Base-by-base conservation (phyloP, 2,888 invertebrate genomes). In the Hemaris fuciformis region DNA sequence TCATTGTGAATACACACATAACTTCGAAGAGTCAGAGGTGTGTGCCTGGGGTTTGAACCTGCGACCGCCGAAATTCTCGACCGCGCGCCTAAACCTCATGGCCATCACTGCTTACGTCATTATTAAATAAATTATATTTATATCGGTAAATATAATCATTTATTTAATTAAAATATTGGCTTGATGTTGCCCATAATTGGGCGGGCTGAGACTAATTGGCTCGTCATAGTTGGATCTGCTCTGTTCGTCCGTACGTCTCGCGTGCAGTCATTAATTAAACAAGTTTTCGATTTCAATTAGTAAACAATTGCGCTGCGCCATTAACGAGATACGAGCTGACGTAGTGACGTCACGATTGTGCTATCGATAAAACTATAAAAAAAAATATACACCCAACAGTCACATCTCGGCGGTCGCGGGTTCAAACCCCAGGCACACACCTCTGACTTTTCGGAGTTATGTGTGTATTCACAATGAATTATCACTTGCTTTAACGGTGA, bases 221-320 rank as follows among this genome's bases (percentile, higher is more conserved):
- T 53, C 53, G 8, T 53, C 53, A 53, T 53, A 27, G 18, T 53
- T 0, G 22, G 23, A 38, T 38, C 62, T 62, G 65, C n/a, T 74
- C 67, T 68, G 66, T 67, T 65, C 68, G 71, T 67, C 59, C 65
- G 64, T 68, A 62, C 61, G 23, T 15, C 31, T 45, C 43, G 42
- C 4, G 43, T 31, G 46, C n/a, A n/a, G 5, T 79, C 81, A 83
- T 84, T 88, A 84, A 87, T 85, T 87, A 81, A 80, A 53, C 53
- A 53, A 85, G 83, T 86, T 86, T 88, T 87, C 79, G 76, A 80
- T 85, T 84, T 85, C 85, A 85, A 85, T 87, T 82, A 78, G 77
- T 75, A 77, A 81, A 84, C 85, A 82, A 83, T 81, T 80, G 79
- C 70, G 72, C 62, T 72, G 69, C 64, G 65, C 65, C 66, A 69